Evolutionary conservation across 2,113 vertebrate genomes (phyloP).

Genomic region (Glaucomys volans): DNA sequence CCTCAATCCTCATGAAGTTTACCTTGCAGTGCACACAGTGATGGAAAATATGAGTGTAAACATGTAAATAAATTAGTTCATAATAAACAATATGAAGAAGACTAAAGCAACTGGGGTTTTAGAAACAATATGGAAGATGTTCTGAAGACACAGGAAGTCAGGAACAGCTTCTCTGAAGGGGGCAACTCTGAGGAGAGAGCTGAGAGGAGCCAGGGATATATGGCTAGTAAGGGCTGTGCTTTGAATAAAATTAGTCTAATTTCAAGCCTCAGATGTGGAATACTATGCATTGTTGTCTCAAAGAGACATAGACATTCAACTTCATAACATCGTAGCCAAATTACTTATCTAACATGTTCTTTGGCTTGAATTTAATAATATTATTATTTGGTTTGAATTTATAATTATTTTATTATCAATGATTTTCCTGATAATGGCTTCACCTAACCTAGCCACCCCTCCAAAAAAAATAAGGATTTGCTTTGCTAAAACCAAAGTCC

Average conservation of each 20-base stretch:
- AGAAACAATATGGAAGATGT: background rate
- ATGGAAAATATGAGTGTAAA: background rate
- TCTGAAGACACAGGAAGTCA: background rate
- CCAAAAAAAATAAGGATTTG: background rate
- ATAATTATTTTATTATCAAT: background rate
- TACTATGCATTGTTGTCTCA: background rate
- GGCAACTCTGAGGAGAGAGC: background rate
- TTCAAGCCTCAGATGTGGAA: background rate
- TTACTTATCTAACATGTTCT: background rate
- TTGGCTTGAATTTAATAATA: background rate
- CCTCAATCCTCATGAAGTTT: background rate
- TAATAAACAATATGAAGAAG: background rate
- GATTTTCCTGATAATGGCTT: background rate
- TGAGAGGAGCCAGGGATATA: background rate
- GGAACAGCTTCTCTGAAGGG: background rate
- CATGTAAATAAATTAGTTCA: background rate
- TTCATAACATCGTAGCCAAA: background rate
- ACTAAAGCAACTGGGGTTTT: background rate
- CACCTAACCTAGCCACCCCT: background rate
- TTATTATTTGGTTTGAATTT: background rate
- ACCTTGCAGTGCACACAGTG: background rate
- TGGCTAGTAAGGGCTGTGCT: background rate
- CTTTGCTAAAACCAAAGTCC: background rate
- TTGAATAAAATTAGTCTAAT: constrained; percentile 5
- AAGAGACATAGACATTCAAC: background rate